Evolutionary conservation across 30 jellyfish, hydroid and myxozoan genomes (phyloP), one percentile per base, ranked within the genome.

Genomic region (Mastigias papua): DNA sequence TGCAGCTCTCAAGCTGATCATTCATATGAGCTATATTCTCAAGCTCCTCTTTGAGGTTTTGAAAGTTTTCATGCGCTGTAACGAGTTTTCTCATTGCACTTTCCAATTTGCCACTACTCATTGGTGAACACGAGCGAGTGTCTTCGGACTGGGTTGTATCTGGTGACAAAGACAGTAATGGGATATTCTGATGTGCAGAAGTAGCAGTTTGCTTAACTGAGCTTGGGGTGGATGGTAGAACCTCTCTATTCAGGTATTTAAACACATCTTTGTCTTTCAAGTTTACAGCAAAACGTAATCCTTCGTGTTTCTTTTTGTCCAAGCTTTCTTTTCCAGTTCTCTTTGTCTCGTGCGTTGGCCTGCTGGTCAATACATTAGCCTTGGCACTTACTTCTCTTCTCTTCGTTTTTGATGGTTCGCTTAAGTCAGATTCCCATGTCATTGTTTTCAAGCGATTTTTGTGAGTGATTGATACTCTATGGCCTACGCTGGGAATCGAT

Each of bases 341-440:
- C 2, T n/a, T 72, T 10, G 8, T 22, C 67, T 72, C 83, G 3
- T 42, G 27, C 46, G 11, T 9, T 22, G 17, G 19, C 3, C 3
- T 13, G 31, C 37, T 19, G n/a, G 29, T 23, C 3, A 35, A 6
- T 19, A 46, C 5, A 58, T 25, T 48, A 0, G 28, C 34, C 22
- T 6, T 1, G 17, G 29, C 23, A 16, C 31, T 26, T n/a, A 21
- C 19, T 17, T 63, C 63, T 19, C 27, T 16, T 26, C 34, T 64
- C 28, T 34, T 79, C 34, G 71, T 13, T 13, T 37, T 34, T 11
- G 72, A 32, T 23, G 23, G 34, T 54, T 79, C 90, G 69, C 90
- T 46, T 32, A 79, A 79, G 16, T 79, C 80, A 35, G 62, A 79
- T 46, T 79, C 90, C 60, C 79, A 62, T 21, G 90, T 79, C 90